Conservation (phyloP, 2,888 invertebrate genomes). For the Thymelicus acteon region DNA sequence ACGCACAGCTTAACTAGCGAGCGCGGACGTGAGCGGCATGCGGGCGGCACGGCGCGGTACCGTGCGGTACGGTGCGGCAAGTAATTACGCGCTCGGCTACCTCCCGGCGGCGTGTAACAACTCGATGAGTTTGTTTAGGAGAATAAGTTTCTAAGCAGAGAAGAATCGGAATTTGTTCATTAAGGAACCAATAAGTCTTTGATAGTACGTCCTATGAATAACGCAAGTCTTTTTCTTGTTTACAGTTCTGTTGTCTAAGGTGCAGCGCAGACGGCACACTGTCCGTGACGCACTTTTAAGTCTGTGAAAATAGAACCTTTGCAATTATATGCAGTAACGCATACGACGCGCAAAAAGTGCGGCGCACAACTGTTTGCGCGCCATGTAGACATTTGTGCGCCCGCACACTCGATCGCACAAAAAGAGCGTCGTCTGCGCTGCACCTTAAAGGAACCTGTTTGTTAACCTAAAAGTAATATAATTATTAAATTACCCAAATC, state of each 20-base stretch:
- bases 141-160: slow-evolving; percentile 15
- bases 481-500: no score
- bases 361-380: no score
- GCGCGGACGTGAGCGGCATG: neutral
- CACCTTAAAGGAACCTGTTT: neutral
- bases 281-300: no score
- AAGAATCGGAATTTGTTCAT: slow-evolving; percentile 16
- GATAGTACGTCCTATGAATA: slow-evolving; percentile 10
- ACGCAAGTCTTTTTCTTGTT: neutral
- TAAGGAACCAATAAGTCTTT: slow-evolving; percentile 10
- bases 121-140: slow-evolving; percentile 8
- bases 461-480: neutral
- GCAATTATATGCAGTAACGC: no score
- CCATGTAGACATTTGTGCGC: no score
- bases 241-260: neutral
- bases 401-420: no score
- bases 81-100: slow-evolving; percentile 5
- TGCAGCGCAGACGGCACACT: no score
- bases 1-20: neutral
- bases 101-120: neutral
- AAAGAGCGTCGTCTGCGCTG: no score
- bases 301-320: no score
- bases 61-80: neutral
- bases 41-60: neutral
- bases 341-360: no score